A percentile compares a stretch with the other conserved stretches of the same genome.
Conservation (phyloP, 1,140 invertebrate genomes). For the Dinothrombium tinctorium region DNA sequence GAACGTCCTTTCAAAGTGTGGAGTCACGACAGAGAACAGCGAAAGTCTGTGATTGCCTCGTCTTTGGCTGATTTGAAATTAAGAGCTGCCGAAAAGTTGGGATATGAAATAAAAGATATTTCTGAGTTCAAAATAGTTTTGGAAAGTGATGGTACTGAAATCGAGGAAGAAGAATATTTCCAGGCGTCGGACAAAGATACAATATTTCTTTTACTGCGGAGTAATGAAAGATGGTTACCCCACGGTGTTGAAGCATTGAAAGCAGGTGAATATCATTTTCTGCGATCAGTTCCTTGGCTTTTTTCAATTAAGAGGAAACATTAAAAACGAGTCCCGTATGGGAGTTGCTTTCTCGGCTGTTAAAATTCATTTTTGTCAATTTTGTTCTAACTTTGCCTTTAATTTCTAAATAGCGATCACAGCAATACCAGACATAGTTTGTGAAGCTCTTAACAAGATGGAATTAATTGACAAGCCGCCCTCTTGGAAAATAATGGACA, state of each 20-base stretch:
- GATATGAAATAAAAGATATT: conserved; percentile 33
- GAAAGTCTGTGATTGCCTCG: conserved; percentile 74
- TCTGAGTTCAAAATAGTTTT: conserved; percentile 40
- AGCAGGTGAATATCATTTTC: conserved; percentile 50
- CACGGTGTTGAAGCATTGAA: conserved; percentile 63
- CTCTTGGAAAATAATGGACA: conserved; percentile 90
- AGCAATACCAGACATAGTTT: conserved; percentile 82
- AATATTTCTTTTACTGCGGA: conserved; percentile 55
- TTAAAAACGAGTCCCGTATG: no score
- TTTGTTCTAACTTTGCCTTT: no score
- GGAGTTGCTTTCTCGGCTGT: no score
- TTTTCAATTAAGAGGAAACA: no score
- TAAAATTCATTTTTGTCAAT: no score
- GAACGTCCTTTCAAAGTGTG: conserved; percentile 93
- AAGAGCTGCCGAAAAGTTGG: conserved; percentile 57
- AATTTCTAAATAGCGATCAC: conserved; percentile 39
- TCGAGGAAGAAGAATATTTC: conserved; percentile 82
- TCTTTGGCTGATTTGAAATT: conserved; percentile 71
- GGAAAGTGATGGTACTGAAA: conserved; percentile 78
- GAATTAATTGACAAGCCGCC: conserved; percentile 79
- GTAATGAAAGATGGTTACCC: conserved; percentile 71
- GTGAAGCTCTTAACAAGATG: conserved; percentile 76
- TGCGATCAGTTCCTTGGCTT: no score
- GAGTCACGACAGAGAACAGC: conserved; percentile 75
- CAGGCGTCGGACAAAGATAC: conserved; percentile 69